Conservation (phyloP, 2,113 vertebrate species). For the Mungos mungo region DNA sequence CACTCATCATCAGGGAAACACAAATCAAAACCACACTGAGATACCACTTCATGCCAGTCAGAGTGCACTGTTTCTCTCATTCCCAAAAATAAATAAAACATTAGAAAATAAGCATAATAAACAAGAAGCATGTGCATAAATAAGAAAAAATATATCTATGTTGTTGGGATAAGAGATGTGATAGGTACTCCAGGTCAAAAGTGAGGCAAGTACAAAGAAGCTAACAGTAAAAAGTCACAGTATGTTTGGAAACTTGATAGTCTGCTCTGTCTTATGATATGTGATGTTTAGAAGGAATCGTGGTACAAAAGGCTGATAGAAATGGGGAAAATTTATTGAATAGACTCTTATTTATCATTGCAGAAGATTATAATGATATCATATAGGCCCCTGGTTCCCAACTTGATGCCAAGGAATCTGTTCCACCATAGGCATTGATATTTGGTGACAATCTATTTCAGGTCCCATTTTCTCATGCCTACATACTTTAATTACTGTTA, state of each 20-base stretch:
- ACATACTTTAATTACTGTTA: neutral
- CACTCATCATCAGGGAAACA: too few relatives aligned
- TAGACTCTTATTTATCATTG: neutral
- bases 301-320: neutral
- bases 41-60: too few relatives aligned
- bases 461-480: neutral
- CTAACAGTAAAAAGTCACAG: neutral
- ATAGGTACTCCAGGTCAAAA: neutral
- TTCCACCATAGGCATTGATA: neutral
- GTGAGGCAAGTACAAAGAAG: neutral
- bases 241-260: neutral
- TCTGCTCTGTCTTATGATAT: neutral
- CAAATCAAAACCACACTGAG: too few relatives aligned
- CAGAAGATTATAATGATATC: neutral
- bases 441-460: neutral
- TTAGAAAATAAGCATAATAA: neutral
- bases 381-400: neutral
- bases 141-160: neutral
- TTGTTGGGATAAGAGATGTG: neutral
- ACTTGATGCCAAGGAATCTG: neutral
- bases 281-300: neutral
- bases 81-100: too few relatives aligned
- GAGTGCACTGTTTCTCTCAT: too few relatives aligned
- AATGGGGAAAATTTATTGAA: neutral
- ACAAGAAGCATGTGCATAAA: neutral